phyloP scores from a whole-genome alignment of 1,140 invertebrate genomes.

The Macrobrachium rosenbergii region DNA sequence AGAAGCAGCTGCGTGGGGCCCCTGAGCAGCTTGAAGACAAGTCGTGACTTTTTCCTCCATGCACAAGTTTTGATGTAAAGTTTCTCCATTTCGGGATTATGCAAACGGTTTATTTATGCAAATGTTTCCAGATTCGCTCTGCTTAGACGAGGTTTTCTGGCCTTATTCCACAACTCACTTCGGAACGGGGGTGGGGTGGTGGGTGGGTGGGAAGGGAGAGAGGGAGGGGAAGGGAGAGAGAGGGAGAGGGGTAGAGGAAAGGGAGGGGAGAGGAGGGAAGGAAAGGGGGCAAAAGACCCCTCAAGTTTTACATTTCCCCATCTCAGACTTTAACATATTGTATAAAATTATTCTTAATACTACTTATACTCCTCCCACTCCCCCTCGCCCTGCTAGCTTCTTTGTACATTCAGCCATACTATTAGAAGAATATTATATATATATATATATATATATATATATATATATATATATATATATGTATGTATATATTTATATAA shows the following conservation, averaged over 20 bases:
- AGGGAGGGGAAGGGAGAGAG: background rate
- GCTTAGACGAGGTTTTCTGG: slow-evolving; percentile 34
- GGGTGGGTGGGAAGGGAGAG: no score
- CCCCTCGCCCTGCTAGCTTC: no score
- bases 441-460: background rate
- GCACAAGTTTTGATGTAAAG: slow-evolving; percentile 55
- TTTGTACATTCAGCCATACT: no score
- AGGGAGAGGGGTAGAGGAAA: no score
- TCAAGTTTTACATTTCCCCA: no score
- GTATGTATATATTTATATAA: background rate
- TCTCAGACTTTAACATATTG: no score
- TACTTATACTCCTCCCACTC: no score
- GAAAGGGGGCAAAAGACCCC: background rate
- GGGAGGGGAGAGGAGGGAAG: background rate
- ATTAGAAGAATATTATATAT: background rate
- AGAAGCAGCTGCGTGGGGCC: background rate
- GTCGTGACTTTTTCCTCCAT: slow-evolving; percentile 1
- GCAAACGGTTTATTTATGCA: slow-evolving; percentile 59
- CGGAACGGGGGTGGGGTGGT: background rate
- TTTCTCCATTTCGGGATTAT: slow-evolving; percentile 48
- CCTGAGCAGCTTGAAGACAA: background rate
- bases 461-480: slow-evolving; percentile 4
- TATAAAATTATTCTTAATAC: no score
- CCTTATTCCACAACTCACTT: slow-evolving; percentile 44
- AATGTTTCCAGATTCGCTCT: slow-evolving; percentile 50